A percentile compares a stretch with the other conserved stretches of the same genome.
phyloP scores from a whole-genome alignment of 1,140 invertebrate genomes.

The Nylanderia fulva region DNA sequence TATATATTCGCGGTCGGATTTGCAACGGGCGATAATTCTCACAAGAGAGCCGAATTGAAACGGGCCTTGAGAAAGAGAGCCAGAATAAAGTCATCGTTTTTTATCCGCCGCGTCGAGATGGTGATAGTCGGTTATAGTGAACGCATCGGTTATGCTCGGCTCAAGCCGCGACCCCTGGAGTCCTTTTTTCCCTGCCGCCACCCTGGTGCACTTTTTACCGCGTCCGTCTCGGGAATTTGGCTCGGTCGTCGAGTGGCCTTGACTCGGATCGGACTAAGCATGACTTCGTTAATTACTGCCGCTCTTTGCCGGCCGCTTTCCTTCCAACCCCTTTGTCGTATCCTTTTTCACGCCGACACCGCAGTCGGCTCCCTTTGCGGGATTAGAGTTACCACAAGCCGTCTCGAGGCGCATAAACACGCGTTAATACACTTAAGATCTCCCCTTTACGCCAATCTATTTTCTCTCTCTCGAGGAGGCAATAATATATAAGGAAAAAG shows the following conservation, averaged over 20 bases:
- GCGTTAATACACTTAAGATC: slow-evolving; percentile 36
- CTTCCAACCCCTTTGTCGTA: not conserved
- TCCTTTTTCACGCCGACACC: slow-evolving; percentile 34
- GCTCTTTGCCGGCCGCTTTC: slow-evolving; percentile 37
- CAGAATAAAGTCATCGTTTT: slow-evolving; percentile 7
- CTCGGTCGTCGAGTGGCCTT: slow-evolving; percentile 59
- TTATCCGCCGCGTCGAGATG: not conserved
- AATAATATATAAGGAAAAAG: not conserved
- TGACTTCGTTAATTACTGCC: slow-evolving; percentile 60
- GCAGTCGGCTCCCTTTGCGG: slow-evolving; percentile 67
- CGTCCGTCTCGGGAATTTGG: slow-evolving; percentile 50
- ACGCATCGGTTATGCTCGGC: slow-evolving; percentile 2
- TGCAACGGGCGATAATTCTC: slow-evolving; percentile 1
- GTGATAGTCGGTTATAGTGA: slow-evolving; percentile 17
- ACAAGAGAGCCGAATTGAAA: slow-evolving; percentile 1
- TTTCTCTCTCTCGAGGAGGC: not conserved
- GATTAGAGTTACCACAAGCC: slow-evolving; percentile 44
- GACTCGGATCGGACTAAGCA: slow-evolving; percentile 60
- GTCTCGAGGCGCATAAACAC: slow-evolving; percentile 41
- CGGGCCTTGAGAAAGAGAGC: not conserved
- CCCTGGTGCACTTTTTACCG: slow-evolving; percentile 24
- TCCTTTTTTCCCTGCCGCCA: too few relatives aligned
- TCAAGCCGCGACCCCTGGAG: slow-evolving; percentile 23
- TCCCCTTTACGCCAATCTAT: slow-evolving; percentile 39
- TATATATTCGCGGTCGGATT: not conserved